phyloP scores from a whole-genome alignment of 2,888 invertebrate genomes.

The Metopia argyrocephala region DNA sequence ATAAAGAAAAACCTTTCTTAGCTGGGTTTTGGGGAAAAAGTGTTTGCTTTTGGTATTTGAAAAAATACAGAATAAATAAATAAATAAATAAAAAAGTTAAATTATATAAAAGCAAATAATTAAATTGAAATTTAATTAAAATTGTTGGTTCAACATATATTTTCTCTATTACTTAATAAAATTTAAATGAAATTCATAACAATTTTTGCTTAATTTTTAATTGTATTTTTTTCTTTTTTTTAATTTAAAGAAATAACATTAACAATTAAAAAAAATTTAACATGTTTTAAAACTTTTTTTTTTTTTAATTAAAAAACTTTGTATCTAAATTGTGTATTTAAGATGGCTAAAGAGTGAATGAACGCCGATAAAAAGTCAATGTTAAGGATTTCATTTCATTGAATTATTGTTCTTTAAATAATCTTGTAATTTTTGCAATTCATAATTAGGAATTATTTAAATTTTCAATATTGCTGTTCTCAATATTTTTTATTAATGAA shows the following conservation, averaged over 20 bases:
- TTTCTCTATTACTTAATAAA: slow-evolving; percentile 34
- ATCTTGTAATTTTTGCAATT: slow-evolving; percentile 1
- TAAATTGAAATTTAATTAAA: slow-evolving; percentile 11
- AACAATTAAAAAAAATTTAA: slow-evolving; percentile 54
- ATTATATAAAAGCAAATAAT: slow-evolving; percentile 18
- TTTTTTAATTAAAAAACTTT: neutral
- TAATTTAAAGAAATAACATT: slow-evolving; percentile 59
- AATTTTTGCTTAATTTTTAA: slow-evolving; percentile 29
- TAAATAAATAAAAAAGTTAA: neutral
- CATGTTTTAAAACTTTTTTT: slow-evolving; percentile 10
- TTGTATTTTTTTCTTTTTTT: neutral
- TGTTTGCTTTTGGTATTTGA: too few species aligned
- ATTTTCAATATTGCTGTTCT: too few species aligned
- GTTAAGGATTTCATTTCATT: neutral
- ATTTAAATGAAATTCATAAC: slow-evolving; percentile 49
- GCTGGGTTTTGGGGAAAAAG: neutral
- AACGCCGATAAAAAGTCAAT: slow-evolving; percentile 47
- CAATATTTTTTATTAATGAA: too few species aligned
- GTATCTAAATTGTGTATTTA: slow-evolving; percentile 20
- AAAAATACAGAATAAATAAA: neutral
- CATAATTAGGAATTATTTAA: too few species aligned
- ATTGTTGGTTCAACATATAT: neutral
- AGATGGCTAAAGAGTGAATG: slow-evolving; percentile 33
- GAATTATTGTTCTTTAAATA: slow-evolving; percentile 54
- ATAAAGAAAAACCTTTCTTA: neutral